Evolutionary conservation across 2,888 invertebrate genomes (phyloP), one percentile per base, ranked within the genome.

Genomic region (Pheosia gnoma): DNA sequence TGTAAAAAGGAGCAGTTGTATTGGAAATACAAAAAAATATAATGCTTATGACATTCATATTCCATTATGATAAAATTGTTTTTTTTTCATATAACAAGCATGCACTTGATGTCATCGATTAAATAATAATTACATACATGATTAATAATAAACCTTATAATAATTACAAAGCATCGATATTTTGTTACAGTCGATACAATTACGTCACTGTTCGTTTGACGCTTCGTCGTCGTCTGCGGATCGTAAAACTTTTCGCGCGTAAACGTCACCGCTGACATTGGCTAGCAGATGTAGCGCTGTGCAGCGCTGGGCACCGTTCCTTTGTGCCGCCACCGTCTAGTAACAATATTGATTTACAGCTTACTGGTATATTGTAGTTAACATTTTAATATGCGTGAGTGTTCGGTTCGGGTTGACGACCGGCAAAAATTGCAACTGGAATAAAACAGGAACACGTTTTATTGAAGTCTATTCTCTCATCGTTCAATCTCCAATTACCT

Each of bases 231-330:
- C 88, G 92, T 91, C 93, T 91, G 89, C 82, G 75, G 83, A 80
- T 90, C 92, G 87, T 93, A 93, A 92, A 93, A 90, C 91, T 93
- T 90, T 91, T 90, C 87, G 92, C 91, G 91, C 92, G 91, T 93
- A 91, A 93, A 93, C 87, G 92, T 93, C 93, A 89, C 85, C 79
- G 83, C 85, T 89, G 92, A 89, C 88, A 86, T 84, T 84, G 84
- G 82, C 77, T 80, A 91, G 90, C 91, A 90, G 91, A 90, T 91
- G 91, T 84, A 89, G 91, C 91, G 90, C 89, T 90, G 83, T 75
- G 79, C 82, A 83, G 84, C 82, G 77, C 78, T 90, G 83, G 75
- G 78, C 82, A 82, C 83, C 82, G 77, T 78, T 81, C 83, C 85
- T 86, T 87, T 88, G 86, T 88, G 81, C 73, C 68, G 71, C 66